Base-by-base conservation (phyloP, 1,140 invertebrate species). In the Hesperophylax magnus region DNA sequence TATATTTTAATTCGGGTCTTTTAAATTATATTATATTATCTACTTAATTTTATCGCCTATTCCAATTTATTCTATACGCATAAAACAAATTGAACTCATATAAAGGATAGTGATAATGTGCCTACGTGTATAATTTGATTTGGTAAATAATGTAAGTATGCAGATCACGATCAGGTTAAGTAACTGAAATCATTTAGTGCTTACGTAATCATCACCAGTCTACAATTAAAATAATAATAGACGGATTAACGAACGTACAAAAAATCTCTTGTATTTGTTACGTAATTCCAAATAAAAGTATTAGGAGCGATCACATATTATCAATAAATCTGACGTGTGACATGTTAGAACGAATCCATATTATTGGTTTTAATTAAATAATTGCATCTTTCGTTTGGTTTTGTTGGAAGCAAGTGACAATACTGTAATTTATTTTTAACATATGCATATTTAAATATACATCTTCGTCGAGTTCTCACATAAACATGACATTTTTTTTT, bases 191-290 rank as follows among this genome's bases (percentile, higher is more conserved):
- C 18, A 65, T 65, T 65, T 65, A 14, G n/a, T n/a, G 5, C 2
- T 67, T 67, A n/a, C 63, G 11, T n/a, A 27, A 67, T 31, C 24
- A 65, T 17, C 24, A 27, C 7, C 15, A 27, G 20, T 27, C 11
- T 15, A 39, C 27, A 27, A 67, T 67, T 67, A 67, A 67, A 67
- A 67, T 67, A 67, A 67, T 67, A 67, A 67, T 67, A 67, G 63
- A n/a, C 24, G 31, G 14, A 67, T 67, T 67, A 67, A 67, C 9
- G 17, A 67, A 67, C 31, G 27, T 2, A 67, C 31, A 61, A 61
- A 61, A 61, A 22, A 20, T 67, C 27, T 39, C 11, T 67, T 5
- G 58, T 22, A 22, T 34, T 17, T 15, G 27, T 67, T 67, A 18
- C 63, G 27, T 31, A 67, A 67, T 31, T 27, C 8, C n/a, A 67